Conservation (phyloP, 1,140 invertebrate genomes). For the Drosophila dunni region DNA sequence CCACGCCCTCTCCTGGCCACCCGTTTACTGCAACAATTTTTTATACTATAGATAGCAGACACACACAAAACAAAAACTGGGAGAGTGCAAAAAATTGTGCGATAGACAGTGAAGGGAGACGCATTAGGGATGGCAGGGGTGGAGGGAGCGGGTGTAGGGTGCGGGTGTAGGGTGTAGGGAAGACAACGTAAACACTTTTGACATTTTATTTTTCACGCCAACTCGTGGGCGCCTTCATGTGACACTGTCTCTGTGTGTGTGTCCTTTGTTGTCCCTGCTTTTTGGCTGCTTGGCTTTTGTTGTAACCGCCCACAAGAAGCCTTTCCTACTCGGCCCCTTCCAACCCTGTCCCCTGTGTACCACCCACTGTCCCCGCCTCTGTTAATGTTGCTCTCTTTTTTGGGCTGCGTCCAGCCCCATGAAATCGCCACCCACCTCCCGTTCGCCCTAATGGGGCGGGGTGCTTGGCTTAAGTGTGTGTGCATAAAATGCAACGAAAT, state of each 20-base stretch:
- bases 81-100: conserved; percentile 4
- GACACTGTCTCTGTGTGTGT: conserved; percentile 17
- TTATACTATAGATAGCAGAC: conserved; percentile 62
- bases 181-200: conserved; percentile 77
- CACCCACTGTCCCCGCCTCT: neutral
- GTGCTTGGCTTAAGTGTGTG: conserved; percentile 37
- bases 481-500: conserved; percentile 50
- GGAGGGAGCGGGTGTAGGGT: neutral
- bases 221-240: conserved; percentile 46
- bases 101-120: neutral
- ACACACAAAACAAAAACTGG: conserved; percentile 13
- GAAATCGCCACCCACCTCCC: neutral
- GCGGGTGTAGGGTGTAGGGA: neutral
- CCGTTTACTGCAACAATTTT: conserved; percentile 63
- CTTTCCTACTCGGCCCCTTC: no score
- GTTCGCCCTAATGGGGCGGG: conserved; percentile 15
- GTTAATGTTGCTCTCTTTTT: conserved; percentile 25
- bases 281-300: conserved; percentile 52
- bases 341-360: neutral
- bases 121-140: neutral
- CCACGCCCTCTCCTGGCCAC: neutral
- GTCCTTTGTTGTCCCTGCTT: conserved; percentile 62
- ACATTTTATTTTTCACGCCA: conserved; percentile 78
- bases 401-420: conserved; percentile 12
- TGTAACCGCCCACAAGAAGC: conserved; percentile 8